Base-by-base conservation (phyloP, 2,888 invertebrate species). In the Lithophane leautieri region DNA sequence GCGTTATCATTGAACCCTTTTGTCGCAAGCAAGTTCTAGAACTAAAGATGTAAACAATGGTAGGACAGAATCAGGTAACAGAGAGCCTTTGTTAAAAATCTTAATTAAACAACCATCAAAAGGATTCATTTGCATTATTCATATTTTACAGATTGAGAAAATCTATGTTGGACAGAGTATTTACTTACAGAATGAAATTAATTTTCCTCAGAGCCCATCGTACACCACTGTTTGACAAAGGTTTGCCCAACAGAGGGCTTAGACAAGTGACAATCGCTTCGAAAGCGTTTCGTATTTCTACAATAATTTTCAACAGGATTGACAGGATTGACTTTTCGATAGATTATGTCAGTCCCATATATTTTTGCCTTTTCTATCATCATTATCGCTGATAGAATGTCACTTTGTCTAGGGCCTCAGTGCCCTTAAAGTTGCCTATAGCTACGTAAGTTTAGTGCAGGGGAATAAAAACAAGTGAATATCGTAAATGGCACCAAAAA, bases 51-150 rank as follows among this genome's bases (percentile, higher is more conserved):
- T 12, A 25, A 73, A 54, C 28, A 62, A 47, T 50, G 58, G 47
- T n/a, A 40, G 44, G 16, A 40, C 19, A n/a, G 40, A 47, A 52
- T 54, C 28, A 80, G 52, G 40, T 28, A 73, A 40, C n/a, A 22
- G n/a, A 22, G 19, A n/a, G 22, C 19, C 54, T 77, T 77, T 80
- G 61, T 77, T 52, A 77, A 80, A 62, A 73, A 62, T 65, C 22
- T 79, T 47, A 62, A 80, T 80, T 80, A 80, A 25, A 56, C 61
- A 73, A 62, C 61, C 73, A 62, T 77, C 80, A 77, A 73, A 77
- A 47, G 40, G 28, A 62, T 54, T 72, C 52, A 52, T 76, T 73
- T 80, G 61, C 61, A 80, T 73, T 76, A 62, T 80, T 80, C 28
- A 80, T 77, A 19, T 54, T 76, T 73, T 47, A 19, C 28, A 62